Evolutionary conservation across 2,113 vertebrate genomes (phyloP), one percentile per base, ranked within the genome.

Genomic region (Macquaria ambigua): DNA sequence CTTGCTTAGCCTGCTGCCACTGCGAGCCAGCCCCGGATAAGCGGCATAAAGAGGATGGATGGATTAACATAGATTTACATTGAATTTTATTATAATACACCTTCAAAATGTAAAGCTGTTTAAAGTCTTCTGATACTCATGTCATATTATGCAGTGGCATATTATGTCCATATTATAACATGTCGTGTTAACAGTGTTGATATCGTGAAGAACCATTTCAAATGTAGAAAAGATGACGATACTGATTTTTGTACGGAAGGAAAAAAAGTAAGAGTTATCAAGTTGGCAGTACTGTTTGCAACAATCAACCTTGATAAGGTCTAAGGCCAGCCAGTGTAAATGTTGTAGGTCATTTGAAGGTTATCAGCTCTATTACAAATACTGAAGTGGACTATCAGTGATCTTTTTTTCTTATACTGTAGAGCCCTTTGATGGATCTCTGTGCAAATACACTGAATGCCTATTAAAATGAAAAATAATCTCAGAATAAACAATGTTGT

Each of bases 301-400:
- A 64, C 59, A 67, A 6, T 66, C 37, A 78, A 55, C 37, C 58
- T 62, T 81, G 70, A 70, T 48, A 78, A 53, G 18, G 16, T 31
- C 20, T 61, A 39, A 31, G 43, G 41, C 53, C 21, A 71, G 64
- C 5, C 63, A 66, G 12, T 48, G 11, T 28, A 79, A 77, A 53
- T 18, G 4, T 37, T 72, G 25, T 23, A 31, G 53, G 67, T 73
- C 53, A 74, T 50, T 67, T 59, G n/a, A 31, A 83, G 72, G 76
- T 89, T 43, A 56, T 79, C 52, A 46, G 7, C 25, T 14, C 41
- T 55, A 23, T 18, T 23, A 39, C 6, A 61, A 56, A 48, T 48
- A 21, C 9, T 23, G 5, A 62, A 50, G 34, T 7, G 12, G 14
- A 58, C 25, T n/a, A 25, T 58, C 6, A 53, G 31, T 75, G 3